phyloP scores from a whole-genome alignment of 2,888 invertebrate genomes.

The Rhimphoctona megacephalus region DNA sequence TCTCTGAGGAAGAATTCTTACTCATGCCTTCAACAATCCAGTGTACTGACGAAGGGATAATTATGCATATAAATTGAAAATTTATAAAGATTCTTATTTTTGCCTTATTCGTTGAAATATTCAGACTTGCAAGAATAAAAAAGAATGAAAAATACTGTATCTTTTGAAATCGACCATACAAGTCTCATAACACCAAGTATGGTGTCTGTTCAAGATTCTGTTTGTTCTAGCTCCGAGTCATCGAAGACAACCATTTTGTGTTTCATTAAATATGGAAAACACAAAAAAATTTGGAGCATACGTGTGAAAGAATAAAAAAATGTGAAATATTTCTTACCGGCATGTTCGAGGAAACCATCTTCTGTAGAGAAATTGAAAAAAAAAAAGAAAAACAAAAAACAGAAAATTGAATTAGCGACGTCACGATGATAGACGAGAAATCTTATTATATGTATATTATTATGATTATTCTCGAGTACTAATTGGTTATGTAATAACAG shows the following conservation, averaged over 20 bases:
- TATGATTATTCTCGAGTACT: slow-evolving; percentile 33
- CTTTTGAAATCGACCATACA: slow-evolving; percentile 80
- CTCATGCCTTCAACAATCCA: too few species aligned
- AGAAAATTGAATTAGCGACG: not conserved
- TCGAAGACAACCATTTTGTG: slow-evolving; percentile 52
- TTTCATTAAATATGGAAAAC: slow-evolving; percentile 66
- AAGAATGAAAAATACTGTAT: slow-evolving; percentile 70
- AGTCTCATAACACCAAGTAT: slow-evolving; percentile 72
- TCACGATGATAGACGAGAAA: slow-evolving; percentile 21
- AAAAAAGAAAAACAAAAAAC: slow-evolving; percentile 70
- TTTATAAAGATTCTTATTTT: too few species aligned
- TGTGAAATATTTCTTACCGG: slow-evolving; percentile 79
- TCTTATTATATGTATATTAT: slow-evolving; percentile 57
- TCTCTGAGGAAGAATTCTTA: too few species aligned
- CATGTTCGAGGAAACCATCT: slow-evolving; percentile 83
- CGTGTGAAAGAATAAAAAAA: slow-evolving; percentile 1
- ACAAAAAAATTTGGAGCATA: slow-evolving; percentile 72
- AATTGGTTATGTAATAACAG: slow-evolving; percentile 69
- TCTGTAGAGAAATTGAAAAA: slow-evolving; percentile 75
- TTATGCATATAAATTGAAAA: too few species aligned
- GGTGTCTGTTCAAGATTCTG: slow-evolving; percentile 81
- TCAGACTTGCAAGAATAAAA: not conserved
- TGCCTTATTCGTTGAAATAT: not conserved
- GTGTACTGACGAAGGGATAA: too few species aligned
- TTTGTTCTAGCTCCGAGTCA: slow-evolving; percentile 78